A percentile compares a stretch with the other conserved stretches of the same genome.
Conservation (phyloP, 2,888 invertebrate genomes). For the Sisyra terminalis region DNA sequence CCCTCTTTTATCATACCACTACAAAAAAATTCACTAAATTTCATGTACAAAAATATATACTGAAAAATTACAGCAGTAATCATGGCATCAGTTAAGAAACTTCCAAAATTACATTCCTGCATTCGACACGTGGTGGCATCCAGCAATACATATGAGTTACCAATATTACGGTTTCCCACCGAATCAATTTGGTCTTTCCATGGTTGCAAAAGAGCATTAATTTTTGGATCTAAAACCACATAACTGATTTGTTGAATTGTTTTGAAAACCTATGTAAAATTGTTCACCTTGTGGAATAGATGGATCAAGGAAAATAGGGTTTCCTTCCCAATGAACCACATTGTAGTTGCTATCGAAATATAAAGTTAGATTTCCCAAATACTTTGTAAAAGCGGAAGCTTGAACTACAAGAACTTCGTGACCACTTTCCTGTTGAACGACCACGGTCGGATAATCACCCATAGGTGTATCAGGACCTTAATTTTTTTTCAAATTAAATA, state of each 20-base stretch:
- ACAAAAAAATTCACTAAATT: slow-evolving; percentile 10
- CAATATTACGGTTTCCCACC: slow-evolving; percentile 37
- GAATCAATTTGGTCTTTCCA: slow-evolving; percentile 41
- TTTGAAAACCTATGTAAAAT: too few relatives aligned
- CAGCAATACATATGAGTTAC: slow-evolving; percentile 37
- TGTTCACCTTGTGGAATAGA: slow-evolving; percentile 43
- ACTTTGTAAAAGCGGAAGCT: slow-evolving; percentile 55
- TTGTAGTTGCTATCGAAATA: slow-evolving; percentile 51
- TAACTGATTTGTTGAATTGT: too few relatives aligned
- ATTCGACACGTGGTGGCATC: slow-evolving; percentile 34
- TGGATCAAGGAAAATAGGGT: slow-evolving; percentile 48
- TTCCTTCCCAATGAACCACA: slow-evolving; percentile 48
- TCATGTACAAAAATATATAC: background rate
- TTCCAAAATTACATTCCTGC: slow-evolving; percentile 58
- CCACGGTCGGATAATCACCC: slow-evolving; percentile 50
- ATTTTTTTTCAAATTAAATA: too few relatives aligned
- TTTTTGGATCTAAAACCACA: slow-evolving; percentile 15
- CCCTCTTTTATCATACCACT: slow-evolving; percentile 32
- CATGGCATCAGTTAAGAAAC: slow-evolving; percentile 54
- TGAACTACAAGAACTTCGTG: slow-evolving; percentile 51
- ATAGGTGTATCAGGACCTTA: slow-evolving; percentile 33
- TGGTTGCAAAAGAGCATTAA: slow-evolving; percentile 36
- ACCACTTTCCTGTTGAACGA: slow-evolving; percentile 38
- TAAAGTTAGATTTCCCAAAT: slow-evolving; percentile 60
- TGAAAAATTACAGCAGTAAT: slow-evolving; percentile 37